Evolutionary conservation across 2,797 vertebrate genomes (phyloP).

Genomic region (Cephalopachus bancanus): DNA sequence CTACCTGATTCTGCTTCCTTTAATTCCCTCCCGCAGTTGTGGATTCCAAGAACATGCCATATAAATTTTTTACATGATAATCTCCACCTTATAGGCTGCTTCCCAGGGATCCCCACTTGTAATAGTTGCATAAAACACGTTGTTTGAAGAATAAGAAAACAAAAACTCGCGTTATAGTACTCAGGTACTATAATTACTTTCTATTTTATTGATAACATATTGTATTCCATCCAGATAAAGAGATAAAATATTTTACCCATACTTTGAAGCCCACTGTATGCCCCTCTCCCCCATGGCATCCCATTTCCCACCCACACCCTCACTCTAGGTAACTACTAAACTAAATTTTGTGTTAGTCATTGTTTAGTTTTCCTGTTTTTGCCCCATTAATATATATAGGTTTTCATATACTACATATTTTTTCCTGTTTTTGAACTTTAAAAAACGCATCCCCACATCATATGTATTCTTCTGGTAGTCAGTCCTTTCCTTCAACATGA

Average conservation of each 20-base stretch:
- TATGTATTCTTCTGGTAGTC: not conserved
- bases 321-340: not conserved
- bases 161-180: too few species aligned
- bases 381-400: too few species aligned
- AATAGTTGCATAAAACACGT: not conserved
- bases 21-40: not conserved
- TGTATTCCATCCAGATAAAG: not conserved
- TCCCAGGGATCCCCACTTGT: not conserved
- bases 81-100: not conserved
- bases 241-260: not conserved
- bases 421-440: conserved; percentile 8
- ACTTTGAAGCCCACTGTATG: not conserved
- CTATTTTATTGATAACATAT: too few species aligned
- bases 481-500: not conserved
- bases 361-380: conserved; percentile 15
- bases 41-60: not conserved
- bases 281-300: too few species aligned
- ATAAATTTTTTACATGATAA: not conserved
- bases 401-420: not conserved
- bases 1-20: not conserved
- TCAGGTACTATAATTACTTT: too few species aligned
- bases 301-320: not conserved
- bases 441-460: not conserved
- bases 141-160: not conserved
- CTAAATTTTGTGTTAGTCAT: not conserved